Conservation (phyloP, 2,113 vertebrate species). For the Gracilinanus agilis region DNA sequence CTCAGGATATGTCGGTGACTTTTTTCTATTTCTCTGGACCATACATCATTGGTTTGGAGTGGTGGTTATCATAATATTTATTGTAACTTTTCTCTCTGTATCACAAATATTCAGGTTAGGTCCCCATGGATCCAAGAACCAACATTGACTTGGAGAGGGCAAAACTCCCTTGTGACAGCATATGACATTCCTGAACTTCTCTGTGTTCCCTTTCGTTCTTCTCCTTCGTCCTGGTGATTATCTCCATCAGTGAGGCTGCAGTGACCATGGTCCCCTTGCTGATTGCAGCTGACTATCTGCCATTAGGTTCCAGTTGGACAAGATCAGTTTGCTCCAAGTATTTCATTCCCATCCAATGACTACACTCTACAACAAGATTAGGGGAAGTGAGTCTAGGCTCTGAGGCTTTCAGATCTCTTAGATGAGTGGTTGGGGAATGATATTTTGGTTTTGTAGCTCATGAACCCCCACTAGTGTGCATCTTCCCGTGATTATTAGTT, state of each 20-base stretch:
- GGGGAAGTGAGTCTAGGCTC: background rate
- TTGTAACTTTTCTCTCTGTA: background rate
- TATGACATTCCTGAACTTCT: background rate
- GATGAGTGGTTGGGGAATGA: background rate
- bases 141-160: background rate
- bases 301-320: background rate
- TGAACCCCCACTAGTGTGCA: background rate
- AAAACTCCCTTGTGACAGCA: background rate
- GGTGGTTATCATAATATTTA: too few species aligned
- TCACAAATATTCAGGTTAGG: background rate
- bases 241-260: background rate
- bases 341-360: too few species aligned
- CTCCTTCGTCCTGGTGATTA: background rate
- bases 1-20: background rate
- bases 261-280: background rate
- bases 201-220: background rate
- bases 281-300: background rate
- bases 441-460: background rate
- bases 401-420: background rate
- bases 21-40: background rate
- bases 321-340: background rate
- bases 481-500: background rate
- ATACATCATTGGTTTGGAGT: background rate
- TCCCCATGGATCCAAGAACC: background rate
- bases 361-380: too few species aligned